Percentiles rank a stretch among this genome's conserved stretches.
phyloP scores from a whole-genome alignment of 2,797 vertebrate species.

The Cyprinella venusta region DNA sequence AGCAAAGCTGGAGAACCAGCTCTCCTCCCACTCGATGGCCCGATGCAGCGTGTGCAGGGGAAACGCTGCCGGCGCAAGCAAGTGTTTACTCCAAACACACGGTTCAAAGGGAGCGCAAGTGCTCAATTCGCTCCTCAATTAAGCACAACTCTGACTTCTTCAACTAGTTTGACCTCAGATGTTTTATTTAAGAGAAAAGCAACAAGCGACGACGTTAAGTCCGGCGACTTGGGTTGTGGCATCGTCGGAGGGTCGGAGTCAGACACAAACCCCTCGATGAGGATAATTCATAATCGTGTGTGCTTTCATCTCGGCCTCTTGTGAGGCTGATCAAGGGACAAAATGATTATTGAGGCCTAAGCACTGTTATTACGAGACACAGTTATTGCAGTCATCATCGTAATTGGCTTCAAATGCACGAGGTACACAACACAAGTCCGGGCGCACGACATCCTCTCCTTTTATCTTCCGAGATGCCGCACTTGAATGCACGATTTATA shows the following conservation, averaged over 20 bases:
- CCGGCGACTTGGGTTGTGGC: conserved; percentile 65
- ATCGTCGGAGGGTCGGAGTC: conserved; percentile 72
- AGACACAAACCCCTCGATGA: conserved; percentile 52
- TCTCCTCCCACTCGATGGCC: conserved; percentile 77
- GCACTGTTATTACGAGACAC: conserved; percentile 72
- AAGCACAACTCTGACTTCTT: conserved; percentile 51
- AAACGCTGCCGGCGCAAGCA: conserved; percentile 64
- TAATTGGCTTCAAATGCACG: conserved; percentile 64
- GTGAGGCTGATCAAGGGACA: conserved; percentile 76
- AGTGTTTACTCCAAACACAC: conserved; percentile 70
- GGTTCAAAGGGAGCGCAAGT: conserved; percentile 43
- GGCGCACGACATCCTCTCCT: conserved; percentile 58
- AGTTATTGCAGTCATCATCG: conserved; percentile 73
- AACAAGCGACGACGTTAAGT: conserved; percentile 63
- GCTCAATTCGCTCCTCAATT: conserved; percentile 1
- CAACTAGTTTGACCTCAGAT: conserved; percentile 26
- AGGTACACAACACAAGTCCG: conserved; percentile 42
- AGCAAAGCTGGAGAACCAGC: conserved; percentile 71
- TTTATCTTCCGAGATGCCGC: conserved; percentile 62
- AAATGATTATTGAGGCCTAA: conserved; percentile 72
- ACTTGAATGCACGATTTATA: conserved; percentile 56
- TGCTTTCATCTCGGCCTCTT: conserved; percentile 76
- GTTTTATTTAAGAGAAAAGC: conserved; percentile 60
- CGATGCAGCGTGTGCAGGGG: conserved; percentile 63
- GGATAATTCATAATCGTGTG: conserved; percentile 66